phyloP scores from a whole-genome alignment of 2,888 invertebrate genomes.

The Lasioglossum zephyrum region DNA sequence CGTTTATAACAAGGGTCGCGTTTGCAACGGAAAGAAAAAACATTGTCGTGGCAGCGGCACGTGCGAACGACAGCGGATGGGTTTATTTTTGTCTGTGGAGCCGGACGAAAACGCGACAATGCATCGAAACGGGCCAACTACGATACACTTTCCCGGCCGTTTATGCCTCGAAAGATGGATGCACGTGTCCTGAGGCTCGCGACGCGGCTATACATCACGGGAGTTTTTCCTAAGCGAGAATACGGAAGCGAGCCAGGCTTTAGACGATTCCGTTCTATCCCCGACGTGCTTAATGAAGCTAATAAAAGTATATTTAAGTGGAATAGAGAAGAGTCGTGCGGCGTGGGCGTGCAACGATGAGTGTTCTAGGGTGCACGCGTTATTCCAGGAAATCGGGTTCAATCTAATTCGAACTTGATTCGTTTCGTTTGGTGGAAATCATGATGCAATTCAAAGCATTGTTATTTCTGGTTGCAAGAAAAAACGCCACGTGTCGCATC shows the following conservation, averaged over 20 bases:
- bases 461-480: no score
- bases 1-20: slow-evolving; percentile 31
- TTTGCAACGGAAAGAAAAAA: slow-evolving; percentile 32
- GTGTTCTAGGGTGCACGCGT: neutral
- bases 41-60: slow-evolving; percentile 30
- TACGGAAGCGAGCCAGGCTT: neutral
- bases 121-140: slow-evolving; percentile 27
- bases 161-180: slow-evolving; percentile 1
- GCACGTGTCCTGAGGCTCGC: neutral
- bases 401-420: neutral
- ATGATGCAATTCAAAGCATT: no score
- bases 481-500: no score
- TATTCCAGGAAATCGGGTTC: neutral
- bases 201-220: slow-evolving; percentile 26
- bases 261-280: neutral
- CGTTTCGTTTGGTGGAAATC: neutral
- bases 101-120: slow-evolving; percentile 32
- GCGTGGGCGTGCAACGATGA: neutral
- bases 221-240: neutral
- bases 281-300: neutral
- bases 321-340: neutral
- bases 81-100: slow-evolving; percentile 65
- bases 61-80: slow-evolving; percentile 34
- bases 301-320: slow-evolving; percentile 19
- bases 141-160: slow-evolving; percentile 24